Base-by-base conservation (phyloP, 1,140 invertebrate species). In the Aleiodes sp. region DNA sequence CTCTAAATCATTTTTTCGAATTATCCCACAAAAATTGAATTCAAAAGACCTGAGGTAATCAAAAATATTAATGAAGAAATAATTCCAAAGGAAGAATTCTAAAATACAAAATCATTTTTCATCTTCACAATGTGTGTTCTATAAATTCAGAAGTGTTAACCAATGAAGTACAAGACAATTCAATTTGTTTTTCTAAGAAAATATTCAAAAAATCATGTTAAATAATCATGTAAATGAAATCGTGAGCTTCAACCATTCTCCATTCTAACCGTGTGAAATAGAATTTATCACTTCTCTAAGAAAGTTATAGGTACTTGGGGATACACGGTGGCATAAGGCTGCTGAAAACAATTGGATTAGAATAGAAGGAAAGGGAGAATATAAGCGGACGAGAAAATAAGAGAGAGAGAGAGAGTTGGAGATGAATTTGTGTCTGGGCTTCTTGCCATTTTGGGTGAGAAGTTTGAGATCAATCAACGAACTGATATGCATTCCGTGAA, bases 381-480 rank as follows among this genome's bases (percentile, higher is more conserved):
- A 69, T 37, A 43, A 62, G 37, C 26, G 43, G 21, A 21, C 9
- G 31, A 26, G 39, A 37, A 31, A n/a, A n/a, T n/a, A n/a, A 29
- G 57, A 29, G 29, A 26, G 16, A 24, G 31, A 29, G 8, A 21
- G 66, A 71, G 65, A 73, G 71, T 67, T 71, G 41, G 65, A 76
- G 72, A 60, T 35, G n/a, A 41, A 26, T 57, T 35, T 16, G 41
- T 46, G 41, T 19, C 72, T 73, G 68, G 76, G 76, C 73, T 74
- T 78, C 77, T 78, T 77, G 76, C 69, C 68, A 72, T 70, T 41
- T 64, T 59, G 61, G 63, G 65, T 24, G 73, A 72, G 71, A 81
- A 79, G 73, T 79, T 81, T 77, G 70, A 74, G 77, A 78, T 79
- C 79, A 81, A 81, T 78, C 76, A 78, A 75, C 73, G 75, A 73